Conservation (phyloP, 2,113 vertebrate species). For the Herpetotheres cachinnans region DNA sequence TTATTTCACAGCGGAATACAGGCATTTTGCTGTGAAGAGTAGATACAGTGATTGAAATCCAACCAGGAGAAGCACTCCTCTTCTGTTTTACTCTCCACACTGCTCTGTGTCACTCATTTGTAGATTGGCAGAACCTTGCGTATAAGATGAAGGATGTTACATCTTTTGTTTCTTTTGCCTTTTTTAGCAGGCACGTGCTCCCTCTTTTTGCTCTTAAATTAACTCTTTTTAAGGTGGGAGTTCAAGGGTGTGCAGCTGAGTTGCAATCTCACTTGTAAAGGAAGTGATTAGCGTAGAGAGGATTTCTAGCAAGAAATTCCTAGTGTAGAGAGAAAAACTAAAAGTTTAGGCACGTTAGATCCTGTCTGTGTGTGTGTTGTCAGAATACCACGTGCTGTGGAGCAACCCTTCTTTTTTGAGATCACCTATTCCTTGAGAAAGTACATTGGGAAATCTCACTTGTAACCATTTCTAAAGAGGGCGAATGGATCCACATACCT, state of each 20-base stretch:
- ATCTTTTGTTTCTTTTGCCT: background rate
- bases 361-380: background rate
- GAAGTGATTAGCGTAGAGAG: background rate
- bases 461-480: background rate
- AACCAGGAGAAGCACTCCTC: background rate
- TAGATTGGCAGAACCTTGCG: background rate
- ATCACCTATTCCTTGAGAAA: background rate
- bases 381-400: background rate
- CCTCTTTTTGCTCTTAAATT: background rate
- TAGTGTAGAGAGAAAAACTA: background rate
- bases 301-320: background rate
- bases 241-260: background rate
- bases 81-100: background rate
- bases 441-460: background rate
- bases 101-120: background rate
- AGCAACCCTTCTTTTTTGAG: background rate
- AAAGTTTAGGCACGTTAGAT: background rate
- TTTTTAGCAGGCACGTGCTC: background rate
- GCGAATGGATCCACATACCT: background rate
- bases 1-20: background rate
- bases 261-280: background rate
- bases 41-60: background rate
- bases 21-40: background rate
- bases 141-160: background rate
- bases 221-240: background rate